These are phyloP conservation scores for Pseudoatta argentina DNA, from an alignment of 1,140 invertebrate species.

Conservation along the genomic window DNA sequence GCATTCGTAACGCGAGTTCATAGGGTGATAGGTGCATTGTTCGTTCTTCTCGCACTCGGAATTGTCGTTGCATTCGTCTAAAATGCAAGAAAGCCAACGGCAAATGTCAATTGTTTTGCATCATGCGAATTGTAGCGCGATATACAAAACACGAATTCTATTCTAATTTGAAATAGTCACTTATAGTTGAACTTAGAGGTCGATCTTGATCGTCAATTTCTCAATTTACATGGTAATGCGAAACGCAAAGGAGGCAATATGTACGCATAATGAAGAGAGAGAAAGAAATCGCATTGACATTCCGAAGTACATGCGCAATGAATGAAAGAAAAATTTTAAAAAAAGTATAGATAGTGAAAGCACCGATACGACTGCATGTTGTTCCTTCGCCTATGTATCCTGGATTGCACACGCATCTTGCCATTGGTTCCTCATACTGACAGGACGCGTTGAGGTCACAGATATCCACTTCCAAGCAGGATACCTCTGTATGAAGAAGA, in stretches of 20 bases:
- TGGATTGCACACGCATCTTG: constrained; percentile 92
- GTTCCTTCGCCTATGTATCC: constrained; percentile 94
- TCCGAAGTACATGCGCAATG: constrained; percentile 15
- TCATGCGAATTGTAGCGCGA: not conserved
- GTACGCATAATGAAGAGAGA: constrained; percentile 3
- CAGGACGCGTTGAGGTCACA: constrained; percentile 93
- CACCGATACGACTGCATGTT: constrained; percentile 88
- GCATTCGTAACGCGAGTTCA: constrained; percentile 89
- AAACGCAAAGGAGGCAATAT: constrained; percentile 54
- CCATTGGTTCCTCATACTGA: constrained; percentile 88
- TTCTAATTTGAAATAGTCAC: constrained; percentile 22
- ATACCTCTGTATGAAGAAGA: constrained; percentile 87
- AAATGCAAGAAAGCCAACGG: not conserved
- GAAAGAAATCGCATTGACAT: constrained; percentile 51
- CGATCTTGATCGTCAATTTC: not conserved
- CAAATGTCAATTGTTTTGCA: not conserved
- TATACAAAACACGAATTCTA: constrained; percentile 5
- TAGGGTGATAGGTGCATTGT: constrained; percentile 89
- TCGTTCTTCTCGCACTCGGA: constrained; percentile 92
- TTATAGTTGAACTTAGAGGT: not conserved
- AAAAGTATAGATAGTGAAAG: constrained; percentile 71
- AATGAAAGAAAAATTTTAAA: constrained; percentile 24
- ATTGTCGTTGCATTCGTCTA: constrained; percentile 89
- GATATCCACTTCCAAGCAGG: constrained; percentile 89
- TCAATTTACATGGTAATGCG: constrained; percentile 31